phyloP scores from a whole-genome alignment of 2,888 invertebrate genomes.

The Clistopyga incitator region DNA sequence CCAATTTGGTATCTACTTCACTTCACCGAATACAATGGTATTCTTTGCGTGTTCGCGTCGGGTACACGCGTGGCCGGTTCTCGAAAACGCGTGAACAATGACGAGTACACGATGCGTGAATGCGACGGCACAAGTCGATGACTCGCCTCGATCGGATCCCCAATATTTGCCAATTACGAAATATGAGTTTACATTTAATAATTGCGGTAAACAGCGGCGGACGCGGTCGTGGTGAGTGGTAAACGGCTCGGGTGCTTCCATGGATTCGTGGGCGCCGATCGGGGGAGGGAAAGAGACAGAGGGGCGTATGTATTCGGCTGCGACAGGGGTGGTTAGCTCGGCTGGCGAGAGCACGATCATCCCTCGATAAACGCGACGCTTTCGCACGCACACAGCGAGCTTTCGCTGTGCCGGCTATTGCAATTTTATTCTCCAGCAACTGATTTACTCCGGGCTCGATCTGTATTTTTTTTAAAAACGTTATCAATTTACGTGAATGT shows the following conservation, averaged over 20 bases:
- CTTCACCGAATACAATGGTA: conserved; percentile 20
- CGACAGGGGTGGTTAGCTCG: conserved; percentile 49
- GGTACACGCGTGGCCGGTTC: conserved; percentile 53
- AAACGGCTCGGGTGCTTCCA: conserved; percentile 69
- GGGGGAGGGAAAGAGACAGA: conserved; percentile 42
- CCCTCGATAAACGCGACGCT: conserved; percentile 68
- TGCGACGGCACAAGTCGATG: conserved; percentile 64
- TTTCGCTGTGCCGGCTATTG: conserved; percentile 38
- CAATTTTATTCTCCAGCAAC: conserved; percentile 70
- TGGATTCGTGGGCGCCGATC: conserved; percentile 30
- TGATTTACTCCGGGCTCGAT: conserved; percentile 63
- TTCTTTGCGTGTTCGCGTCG: conserved; percentile 7
- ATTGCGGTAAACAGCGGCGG: conserved; percentile 83
- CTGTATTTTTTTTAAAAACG: neutral
- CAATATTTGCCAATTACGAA: conserved; percentile 84
- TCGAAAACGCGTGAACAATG: conserved; percentile 71
- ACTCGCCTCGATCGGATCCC: conserved; percentile 76
- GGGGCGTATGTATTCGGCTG: conserved; percentile 27
- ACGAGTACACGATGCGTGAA: conserved; percentile 62
- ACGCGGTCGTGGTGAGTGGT: conserved; percentile 76
- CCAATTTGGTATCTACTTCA: conserved; percentile 22
- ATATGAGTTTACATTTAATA: conserved; percentile 84
- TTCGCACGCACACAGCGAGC: conserved; percentile 51
- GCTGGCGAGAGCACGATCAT: conserved; percentile 59
- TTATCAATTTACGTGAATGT: conserved; percentile 26